A percentile compares a stretch with the other conserved stretches of the same genome.
These are phyloP conservation scores for Hydrolagus colliei DNA, from an alignment of 2,797 vertebrate species.

Conservation along the genomic window DNA sequence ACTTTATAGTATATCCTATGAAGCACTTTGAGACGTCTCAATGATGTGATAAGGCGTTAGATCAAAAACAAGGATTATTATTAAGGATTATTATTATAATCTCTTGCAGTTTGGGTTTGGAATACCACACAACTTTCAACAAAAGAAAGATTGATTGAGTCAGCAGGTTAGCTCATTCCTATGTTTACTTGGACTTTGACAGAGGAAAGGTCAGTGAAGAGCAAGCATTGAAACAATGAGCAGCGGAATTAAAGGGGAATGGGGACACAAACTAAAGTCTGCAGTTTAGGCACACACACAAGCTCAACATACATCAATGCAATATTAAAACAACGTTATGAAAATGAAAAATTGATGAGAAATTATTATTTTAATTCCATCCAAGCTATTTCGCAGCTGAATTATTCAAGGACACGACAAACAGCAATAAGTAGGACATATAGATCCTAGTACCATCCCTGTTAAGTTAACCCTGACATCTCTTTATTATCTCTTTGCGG, in stretches of 20 bases:
- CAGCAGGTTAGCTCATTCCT: background rate
- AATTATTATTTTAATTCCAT: constrained; percentile 9
- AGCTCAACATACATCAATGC: background rate
- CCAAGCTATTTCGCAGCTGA: background rate
- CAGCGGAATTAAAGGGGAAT: background rate
- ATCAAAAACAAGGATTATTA: too few species aligned
- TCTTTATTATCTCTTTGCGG: background rate
- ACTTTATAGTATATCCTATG: too few species aligned
- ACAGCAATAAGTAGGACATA: background rate
- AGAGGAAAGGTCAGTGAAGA: background rate
- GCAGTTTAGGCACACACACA: background rate
- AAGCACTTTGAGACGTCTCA: too few species aligned
- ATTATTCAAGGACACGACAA: background rate
- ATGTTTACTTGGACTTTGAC: background rate
- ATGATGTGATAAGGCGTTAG: too few species aligned
- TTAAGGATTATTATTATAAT: too few species aligned
- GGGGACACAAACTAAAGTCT: background rate
- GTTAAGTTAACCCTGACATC: background rate
- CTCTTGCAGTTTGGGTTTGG: too few species aligned
- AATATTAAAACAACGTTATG: constrained; percentile 11
- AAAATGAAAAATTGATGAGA: constrained; percentile 24
- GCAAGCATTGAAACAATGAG: background rate
- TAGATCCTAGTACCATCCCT: background rate
- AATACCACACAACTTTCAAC: too few species aligned
- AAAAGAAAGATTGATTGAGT: background rate